Evolutionary conservation across 1,140 invertebrate genomes (phyloP).

Genomic region (Drosophila biarmipes): DNA sequence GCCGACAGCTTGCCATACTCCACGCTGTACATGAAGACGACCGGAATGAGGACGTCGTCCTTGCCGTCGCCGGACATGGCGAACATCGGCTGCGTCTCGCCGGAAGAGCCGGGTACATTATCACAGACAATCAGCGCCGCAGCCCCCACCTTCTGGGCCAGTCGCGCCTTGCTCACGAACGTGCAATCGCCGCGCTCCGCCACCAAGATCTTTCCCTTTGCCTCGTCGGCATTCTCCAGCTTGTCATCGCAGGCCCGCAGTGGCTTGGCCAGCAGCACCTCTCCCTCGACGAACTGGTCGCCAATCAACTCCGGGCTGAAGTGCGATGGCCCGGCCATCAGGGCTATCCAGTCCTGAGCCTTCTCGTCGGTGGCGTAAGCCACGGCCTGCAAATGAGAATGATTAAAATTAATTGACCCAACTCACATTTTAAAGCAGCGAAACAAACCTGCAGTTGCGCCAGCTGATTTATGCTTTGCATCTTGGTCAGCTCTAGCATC

Average conservation of each 20-base stretch:
- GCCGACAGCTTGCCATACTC: slow-evolving; percentile 85
- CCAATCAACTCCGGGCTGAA: slow-evolving; percentile 92
- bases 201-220: slow-evolving; percentile 92
- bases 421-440: not conserved
- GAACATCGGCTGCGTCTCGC: slow-evolving; percentile 92
- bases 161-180: slow-evolving; percentile 97
- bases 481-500: slow-evolving; percentile 95
- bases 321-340: slow-evolving; percentile 94
- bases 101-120: slow-evolving; percentile 91
- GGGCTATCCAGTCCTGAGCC: slow-evolving; percentile 74
- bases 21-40: slow-evolving; percentile 94
- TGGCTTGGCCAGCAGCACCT: slow-evolving; percentile 88
- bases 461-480: slow-evolving; percentile 87
- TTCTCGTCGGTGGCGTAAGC: slow-evolving; percentile 85
- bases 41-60: slow-evolving; percentile 94
- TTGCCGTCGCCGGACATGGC: slow-evolving; percentile 97
- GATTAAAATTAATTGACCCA: not conserved
- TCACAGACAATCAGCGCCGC: slow-evolving; percentile 93
- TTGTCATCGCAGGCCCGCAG: slow-evolving; percentile 87
- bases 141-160: slow-evolving; percentile 93
- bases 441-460: slow-evolving; percentile 85
- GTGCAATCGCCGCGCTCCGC: slow-evolving; percentile 96
- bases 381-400: slow-evolving; percentile 83
- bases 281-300: slow-evolving; percentile 87
- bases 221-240: slow-evolving; percentile 86